Evolutionary conservation across 2,888 invertebrate species (phyloP), one percentile per base, ranked within the genome.

Genomic region (Coelopa pilipes): DNA sequence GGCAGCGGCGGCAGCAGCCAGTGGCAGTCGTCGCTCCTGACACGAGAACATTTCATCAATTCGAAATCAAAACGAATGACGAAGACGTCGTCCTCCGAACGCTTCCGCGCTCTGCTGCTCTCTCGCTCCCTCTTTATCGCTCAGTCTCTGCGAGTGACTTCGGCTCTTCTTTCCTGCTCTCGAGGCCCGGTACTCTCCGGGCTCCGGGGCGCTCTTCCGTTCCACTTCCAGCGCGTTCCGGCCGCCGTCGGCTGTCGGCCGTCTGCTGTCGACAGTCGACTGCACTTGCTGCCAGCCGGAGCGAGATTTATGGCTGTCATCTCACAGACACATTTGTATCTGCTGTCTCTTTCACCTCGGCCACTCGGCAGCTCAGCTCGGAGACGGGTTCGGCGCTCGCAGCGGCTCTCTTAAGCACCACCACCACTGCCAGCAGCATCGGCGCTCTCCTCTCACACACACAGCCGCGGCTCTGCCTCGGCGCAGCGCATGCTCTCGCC

Each of bases 21-120:
- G 74, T 76, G 74, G 72, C 74, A 75, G 60, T 73, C 73, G 66
- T 78, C 72, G 70, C 47, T 67, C 47, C 62, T 69, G 67, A 69
- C 69, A 67, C 21, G 69, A 67, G 63, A 53, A 73, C 69, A 59
- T 73, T 69, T 73, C 73, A 63, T 73, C 73, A 73, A 73, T 69
- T 68, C 69, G 63, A 73, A 73, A 63, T 72, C 67, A 72, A 72
- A 67, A 47, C 59, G 47, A 50, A 34, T 53, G 53, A 13, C 34
- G 60, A 62, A 19, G 12, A 60, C 12, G 60, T 60, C 60, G 60
- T 34, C 67, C 47, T 13, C 50, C 45, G 13, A 69, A 34, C 34
- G 34, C 57, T 57, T 57, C 21, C 34, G 34, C 4, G 10, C 60
- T 24, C 60, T 62, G 19, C 59, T 19, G 3, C 34, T 34, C 45